phyloP scores from a whole-genome alignment of 2,797 vertebrate genomes.

The Gadopsis bispinosus region DNA sequence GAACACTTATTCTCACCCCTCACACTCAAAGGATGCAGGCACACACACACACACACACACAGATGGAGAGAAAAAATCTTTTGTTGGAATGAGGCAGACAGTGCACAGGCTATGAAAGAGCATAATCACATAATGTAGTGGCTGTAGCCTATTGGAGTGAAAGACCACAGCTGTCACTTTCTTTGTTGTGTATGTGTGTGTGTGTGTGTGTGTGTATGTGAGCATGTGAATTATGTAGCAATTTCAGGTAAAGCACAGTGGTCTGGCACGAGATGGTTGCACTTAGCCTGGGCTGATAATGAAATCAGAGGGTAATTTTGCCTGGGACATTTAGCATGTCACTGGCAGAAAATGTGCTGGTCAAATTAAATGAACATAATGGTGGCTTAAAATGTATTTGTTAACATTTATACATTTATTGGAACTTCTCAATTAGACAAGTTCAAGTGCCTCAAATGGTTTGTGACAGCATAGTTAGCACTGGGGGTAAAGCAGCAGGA shows the following conservation, averaged over 20 bases:
- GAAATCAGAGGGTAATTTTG: slow-evolving; percentile 54
- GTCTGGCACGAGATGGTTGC: slow-evolving; percentile 27
- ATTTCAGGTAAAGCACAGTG: slow-evolving; percentile 31
- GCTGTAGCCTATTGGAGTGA: slow-evolving; percentile 36
- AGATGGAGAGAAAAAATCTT: slow-evolving; percentile 42
- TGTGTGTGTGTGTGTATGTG: not conserved
- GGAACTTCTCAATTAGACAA: not conserved
- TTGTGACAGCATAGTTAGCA: slow-evolving; percentile 19
- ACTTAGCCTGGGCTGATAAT: slow-evolving; percentile 42
- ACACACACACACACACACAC: slow-evolving; percentile 15
- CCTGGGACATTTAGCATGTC: slow-evolving; percentile 18
- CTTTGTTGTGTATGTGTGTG: slow-evolving; percentile 3
- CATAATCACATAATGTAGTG: slow-evolving; percentile 47
- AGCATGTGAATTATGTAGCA: slow-evolving; percentile 38
- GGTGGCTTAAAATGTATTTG: not conserved
- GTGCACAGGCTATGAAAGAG: slow-evolving; percentile 41
- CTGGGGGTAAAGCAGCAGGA: slow-evolving; percentile 1
- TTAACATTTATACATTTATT: not conserved
- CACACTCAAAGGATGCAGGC: slow-evolving; percentile 24
- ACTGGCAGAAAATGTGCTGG: not conserved
- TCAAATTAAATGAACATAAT: not conserved
- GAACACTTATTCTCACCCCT: slow-evolving; percentile 9
- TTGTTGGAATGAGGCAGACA: slow-evolving; percentile 44
- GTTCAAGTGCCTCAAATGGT: slow-evolving; percentile 12
- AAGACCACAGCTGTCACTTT: slow-evolving; percentile 57